phyloP scores from a whole-genome alignment of 2,113 vertebrate genomes.

The Leucopsar rothschildi region DNA sequence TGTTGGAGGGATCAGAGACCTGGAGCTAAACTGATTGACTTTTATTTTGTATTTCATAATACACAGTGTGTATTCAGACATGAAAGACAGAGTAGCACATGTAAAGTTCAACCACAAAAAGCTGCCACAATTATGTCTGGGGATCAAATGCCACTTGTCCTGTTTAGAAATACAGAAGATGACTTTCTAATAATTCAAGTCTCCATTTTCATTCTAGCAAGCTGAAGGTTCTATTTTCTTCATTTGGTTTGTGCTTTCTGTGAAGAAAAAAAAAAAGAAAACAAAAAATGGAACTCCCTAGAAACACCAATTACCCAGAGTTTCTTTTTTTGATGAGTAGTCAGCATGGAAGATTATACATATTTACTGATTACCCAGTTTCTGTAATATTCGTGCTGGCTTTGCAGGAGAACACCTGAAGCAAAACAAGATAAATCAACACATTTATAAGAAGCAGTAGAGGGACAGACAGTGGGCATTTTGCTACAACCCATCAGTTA shows the following conservation, averaged over 20 bases:
- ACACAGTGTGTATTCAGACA: neutral
- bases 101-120: neutral
- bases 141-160: neutral
- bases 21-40: neutral
- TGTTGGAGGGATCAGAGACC: neutral
- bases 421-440: neutral
- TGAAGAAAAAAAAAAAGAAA: neutral
- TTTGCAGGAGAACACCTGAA: neutral
- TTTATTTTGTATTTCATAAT: neutral
- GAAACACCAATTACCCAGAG: neutral
- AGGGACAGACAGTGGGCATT: neutral
- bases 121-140: neutral
- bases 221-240: neutral
- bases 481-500: neutral
- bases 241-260: neutral
- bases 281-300: fast-evolving
- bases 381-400: neutral
- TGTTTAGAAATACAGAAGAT: neutral
- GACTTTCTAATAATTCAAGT: neutral
- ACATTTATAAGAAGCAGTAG: neutral
- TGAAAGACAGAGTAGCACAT: neutral
- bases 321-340: neutral
- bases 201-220: neutral
- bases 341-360: neutral
- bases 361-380: neutral